phyloP scores from a whole-genome alignment of 2,113 vertebrate genomes.

The Acanthochromis polyacanthus region DNA sequence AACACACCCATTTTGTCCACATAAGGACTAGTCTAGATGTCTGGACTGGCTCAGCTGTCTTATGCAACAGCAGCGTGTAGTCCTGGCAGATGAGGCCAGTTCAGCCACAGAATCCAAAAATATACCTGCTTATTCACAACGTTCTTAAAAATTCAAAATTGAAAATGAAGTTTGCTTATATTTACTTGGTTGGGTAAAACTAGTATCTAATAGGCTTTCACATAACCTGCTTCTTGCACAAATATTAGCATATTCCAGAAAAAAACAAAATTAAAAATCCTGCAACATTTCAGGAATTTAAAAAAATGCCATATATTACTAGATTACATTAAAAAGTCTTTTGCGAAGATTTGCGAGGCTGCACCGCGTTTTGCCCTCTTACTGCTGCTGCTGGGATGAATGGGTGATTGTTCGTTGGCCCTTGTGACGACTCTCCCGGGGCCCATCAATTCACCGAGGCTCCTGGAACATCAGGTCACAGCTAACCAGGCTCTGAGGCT shows the following conservation, averaged over 20 bases:
- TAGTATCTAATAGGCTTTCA: neutral
- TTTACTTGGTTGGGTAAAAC: slow-evolving; percentile 12
- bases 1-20: slow-evolving; percentile 72
- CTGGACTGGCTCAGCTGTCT: slow-evolving; percentile 67
- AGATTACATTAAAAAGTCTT: slow-evolving; percentile 7
- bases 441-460: slow-evolving; percentile 77
- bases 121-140: slow-evolving; percentile 59
- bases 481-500: slow-evolving; percentile 65
- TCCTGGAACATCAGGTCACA: slow-evolving; percentile 81
- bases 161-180: neutral
- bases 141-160: slow-evolving; percentile 47
- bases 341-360: slow-evolving; percentile 28
- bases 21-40: slow-evolving; percentile 71
- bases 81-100: slow-evolving; percentile 73
- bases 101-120: slow-evolving; percentile 71
- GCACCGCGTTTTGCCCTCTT: slow-evolving; percentile 45
- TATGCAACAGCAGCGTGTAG: slow-evolving; percentile 76
- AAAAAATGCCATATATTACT: neutral
- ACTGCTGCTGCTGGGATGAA: slow-evolving; percentile 73
- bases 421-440: slow-evolving; percentile 73
- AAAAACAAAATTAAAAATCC: neutral
- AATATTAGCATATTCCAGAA: neutral
- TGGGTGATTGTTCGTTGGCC: slow-evolving; percentile 76
- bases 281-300: neutral
- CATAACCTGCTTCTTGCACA: neutral